Evolutionary conservation across 2,113 vertebrate genomes (phyloP).

Genomic region (Neogobius melanostomus): DNA sequence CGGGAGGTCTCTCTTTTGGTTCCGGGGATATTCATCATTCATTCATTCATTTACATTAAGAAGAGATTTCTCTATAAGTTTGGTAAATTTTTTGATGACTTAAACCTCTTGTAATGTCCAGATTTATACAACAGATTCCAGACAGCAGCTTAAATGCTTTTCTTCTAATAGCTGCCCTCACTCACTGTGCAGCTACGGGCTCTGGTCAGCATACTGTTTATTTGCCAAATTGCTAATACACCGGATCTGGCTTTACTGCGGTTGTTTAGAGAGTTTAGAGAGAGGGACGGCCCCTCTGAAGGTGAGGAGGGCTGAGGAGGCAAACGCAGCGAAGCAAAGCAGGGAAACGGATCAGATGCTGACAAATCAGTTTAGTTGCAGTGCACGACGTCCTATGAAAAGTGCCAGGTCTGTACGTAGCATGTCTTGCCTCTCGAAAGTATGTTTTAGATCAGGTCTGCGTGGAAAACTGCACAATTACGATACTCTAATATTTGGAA

Average conservation of each 20-base stretch:
- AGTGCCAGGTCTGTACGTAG: background rate
- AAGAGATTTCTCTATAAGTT: too few relatives aligned
- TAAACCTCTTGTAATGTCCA: too few relatives aligned
- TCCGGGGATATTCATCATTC: too few relatives aligned
- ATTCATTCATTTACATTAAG: too few relatives aligned
- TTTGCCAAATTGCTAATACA: slow-evolving; percentile 32
- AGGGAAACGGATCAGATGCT: slow-evolving; percentile 12
- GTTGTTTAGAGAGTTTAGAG: slow-evolving; percentile 6
- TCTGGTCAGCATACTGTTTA: slow-evolving; percentile 3
- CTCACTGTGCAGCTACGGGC: slow-evolving; percentile 1
- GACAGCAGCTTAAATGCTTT: background rate
- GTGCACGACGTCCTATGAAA: slow-evolving; percentile 3
- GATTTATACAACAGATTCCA: background rate
- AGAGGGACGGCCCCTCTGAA: slow-evolving; percentile 21
- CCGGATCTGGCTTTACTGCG: background rate
- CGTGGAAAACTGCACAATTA: too few relatives aligned
- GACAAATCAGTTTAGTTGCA: slow-evolving; percentile 19
- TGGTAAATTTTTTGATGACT: too few relatives aligned
- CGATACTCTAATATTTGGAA: too few relatives aligned
- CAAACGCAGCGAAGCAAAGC: slow-evolving; percentile 1
- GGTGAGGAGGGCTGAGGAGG: slow-evolving; percentile 21
- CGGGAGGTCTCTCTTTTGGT: too few relatives aligned
- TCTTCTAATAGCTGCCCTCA: background rate
- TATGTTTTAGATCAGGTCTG: background rate
- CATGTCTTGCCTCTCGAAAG: background rate